Evolutionary conservation across 2,113 vertebrate genomes (phyloP).

Genomic region (Saguinus midas): DNA sequence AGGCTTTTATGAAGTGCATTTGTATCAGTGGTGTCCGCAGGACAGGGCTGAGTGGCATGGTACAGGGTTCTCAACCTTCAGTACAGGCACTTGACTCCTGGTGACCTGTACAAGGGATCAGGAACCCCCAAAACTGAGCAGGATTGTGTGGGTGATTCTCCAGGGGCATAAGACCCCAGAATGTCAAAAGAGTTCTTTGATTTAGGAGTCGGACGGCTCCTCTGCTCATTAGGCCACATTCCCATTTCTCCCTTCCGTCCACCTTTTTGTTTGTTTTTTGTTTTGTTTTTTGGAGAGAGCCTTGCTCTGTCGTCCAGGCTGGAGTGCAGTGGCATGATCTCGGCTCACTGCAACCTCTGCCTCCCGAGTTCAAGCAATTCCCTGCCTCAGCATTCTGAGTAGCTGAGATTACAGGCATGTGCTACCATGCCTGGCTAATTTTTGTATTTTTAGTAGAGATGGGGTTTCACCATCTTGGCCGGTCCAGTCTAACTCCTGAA

Average conservation of each 20-base stretch:
- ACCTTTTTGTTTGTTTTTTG: too few species aligned
- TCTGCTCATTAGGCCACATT: not conserved
- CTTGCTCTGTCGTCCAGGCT: too few species aligned
- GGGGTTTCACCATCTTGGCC: too few species aligned
- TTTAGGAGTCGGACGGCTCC: not conserved
- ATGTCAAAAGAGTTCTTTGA: not conserved
- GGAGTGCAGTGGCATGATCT: too few species aligned
- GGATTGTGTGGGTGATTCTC: not conserved
- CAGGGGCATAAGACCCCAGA: not conserved
- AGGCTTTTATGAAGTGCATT: not conserved
- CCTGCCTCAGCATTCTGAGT: too few species aligned
- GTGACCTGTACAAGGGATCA: not conserved
- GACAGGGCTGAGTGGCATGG: not conserved
- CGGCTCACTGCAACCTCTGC: too few species aligned
- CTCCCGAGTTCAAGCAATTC: too few species aligned
- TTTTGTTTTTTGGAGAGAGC: too few species aligned
- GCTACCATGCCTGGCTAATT: too few species aligned
- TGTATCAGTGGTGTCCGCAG: not conserved
- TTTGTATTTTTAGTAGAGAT: too few species aligned
- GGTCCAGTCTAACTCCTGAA: too few species aligned
- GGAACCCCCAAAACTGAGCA: not conserved
- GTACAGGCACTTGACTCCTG: not conserved
- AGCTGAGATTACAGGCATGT: too few species aligned
- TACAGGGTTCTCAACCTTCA: not conserved
- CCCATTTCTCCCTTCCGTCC: not conserved